Evolutionary conservation across 2,888 invertebrate genomes (phyloP).

Genomic region (Epinotia bilunana): DNA sequence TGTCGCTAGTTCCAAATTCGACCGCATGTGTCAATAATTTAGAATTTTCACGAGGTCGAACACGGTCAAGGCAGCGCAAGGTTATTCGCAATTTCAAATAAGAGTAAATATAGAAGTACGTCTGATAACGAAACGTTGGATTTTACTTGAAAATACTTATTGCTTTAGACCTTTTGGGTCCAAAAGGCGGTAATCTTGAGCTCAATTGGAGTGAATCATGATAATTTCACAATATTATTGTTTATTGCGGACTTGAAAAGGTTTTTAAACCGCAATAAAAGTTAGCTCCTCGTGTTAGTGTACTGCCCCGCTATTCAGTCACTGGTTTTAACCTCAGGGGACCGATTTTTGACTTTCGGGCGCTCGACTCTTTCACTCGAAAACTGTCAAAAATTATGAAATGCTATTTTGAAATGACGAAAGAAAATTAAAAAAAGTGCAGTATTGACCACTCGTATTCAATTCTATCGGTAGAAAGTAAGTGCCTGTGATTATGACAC

Average conservation of each 20-base stretch:
- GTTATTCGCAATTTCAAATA: constrained; percentile 48
- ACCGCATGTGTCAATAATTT: constrained; percentile 11
- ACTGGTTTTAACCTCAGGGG: too few species aligned
- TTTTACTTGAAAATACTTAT: neutral
- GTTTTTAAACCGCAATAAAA: neutral
- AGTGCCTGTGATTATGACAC: too few species aligned
- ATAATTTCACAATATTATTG: constrained; percentile 26
- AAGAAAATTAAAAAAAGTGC: too few species aligned
- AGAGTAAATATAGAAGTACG: constrained; percentile 20
- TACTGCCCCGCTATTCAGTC: too few species aligned
- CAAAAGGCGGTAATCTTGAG: neutral
- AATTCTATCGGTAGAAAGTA: too few species aligned
- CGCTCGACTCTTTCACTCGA: too few species aligned
- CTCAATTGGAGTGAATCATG: constrained; percentile 19
- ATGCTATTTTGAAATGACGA: too few species aligned
- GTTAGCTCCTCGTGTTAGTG: too few species aligned
- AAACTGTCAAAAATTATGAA: too few species aligned
- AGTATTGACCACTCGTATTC: too few species aligned
- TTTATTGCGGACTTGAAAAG: constrained; percentile 3
- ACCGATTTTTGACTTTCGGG: too few species aligned
- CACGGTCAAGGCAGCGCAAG: constrained; percentile 68
- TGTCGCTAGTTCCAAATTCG: constrained; percentile 42
- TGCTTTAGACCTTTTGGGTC: neutral
- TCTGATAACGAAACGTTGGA: neutral
- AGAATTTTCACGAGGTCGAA: constrained; percentile 52